Evolutionary conservation across 1,140 invertebrate genomes (phyloP).

Genomic region (Macrobrachium nipponense): DNA sequence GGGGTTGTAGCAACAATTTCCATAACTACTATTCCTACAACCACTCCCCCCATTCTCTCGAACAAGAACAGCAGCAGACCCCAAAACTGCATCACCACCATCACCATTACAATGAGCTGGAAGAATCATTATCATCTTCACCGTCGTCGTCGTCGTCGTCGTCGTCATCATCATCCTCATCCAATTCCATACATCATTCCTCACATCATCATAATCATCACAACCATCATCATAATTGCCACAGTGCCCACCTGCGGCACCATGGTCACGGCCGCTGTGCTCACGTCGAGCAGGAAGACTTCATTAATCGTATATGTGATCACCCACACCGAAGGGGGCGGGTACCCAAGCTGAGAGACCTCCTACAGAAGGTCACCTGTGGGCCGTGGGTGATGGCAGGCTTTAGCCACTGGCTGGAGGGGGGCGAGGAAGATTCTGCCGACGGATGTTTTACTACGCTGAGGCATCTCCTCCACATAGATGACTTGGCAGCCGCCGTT

Average conservation of each 20-base stretch:
- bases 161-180: too few relatives aligned
- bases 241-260: conserved; percentile 43
- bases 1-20: conserved; percentile 15
- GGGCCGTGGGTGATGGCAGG: conserved; percentile 6
- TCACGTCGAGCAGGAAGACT: conserved; percentile 3
- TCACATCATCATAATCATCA: too few relatives aligned
- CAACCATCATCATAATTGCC: not conserved
- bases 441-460: conserved; percentile 18
- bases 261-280: conserved; percentile 45
- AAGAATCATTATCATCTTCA: too few relatives aligned
- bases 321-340: conserved; percentile 1
- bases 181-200: too few relatives aligned
- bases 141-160: too few relatives aligned
- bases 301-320: conserved; percentile 24
- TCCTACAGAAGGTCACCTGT: conserved; percentile 35
- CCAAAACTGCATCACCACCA: too few relatives aligned
- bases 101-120: too few relatives aligned
- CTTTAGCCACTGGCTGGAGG: conserved; percentile 20
- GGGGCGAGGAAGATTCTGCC: conserved; percentile 28
- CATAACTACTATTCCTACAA: too few relatives aligned
- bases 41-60: too few relatives aligned
- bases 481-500: conserved; percentile 31
- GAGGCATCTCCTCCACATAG: conserved; percentile 49
- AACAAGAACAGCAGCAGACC: too few relatives aligned
- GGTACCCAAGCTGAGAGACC: conserved; percentile 5